phyloP scores from a whole-genome alignment of 1,140 invertebrate genomes.

The Dreissena polymorpha region DNA sequence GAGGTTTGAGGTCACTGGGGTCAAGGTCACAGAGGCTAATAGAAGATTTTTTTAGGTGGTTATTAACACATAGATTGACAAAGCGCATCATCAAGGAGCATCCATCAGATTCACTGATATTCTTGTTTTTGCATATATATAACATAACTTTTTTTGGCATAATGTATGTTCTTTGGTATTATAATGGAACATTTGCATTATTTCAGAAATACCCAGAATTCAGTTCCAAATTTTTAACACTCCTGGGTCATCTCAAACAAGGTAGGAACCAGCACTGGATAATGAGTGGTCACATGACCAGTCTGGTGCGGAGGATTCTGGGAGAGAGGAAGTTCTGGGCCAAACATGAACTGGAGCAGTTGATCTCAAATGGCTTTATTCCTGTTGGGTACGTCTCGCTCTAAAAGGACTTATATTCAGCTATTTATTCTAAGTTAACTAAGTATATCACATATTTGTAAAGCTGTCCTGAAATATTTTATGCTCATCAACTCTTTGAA shows the following conservation, averaged over 20 bases:
- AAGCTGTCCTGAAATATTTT: neutral
- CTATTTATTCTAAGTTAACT: neutral
- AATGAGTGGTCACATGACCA: slow-evolving; percentile 41
- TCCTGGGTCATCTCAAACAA: slow-evolving; percentile 16
- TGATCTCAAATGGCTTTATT: slow-evolving; percentile 42
- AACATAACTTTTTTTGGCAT: too few relatives aligned
- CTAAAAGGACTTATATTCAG: neutral
- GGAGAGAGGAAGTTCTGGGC: slow-evolving; percentile 46
- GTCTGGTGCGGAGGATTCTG: slow-evolving; percentile 36
- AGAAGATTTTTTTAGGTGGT: too few relatives aligned
- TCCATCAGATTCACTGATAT: too few relatives aligned
- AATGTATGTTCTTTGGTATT: too few relatives aligned
- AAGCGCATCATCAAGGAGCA: too few relatives aligned
- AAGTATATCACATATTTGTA: neutral
- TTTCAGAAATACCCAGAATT: slow-evolving; percentile 31
- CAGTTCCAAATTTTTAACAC: slow-evolving; percentile 9
- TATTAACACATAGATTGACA: too few relatives aligned
- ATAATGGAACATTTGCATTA: neutral
- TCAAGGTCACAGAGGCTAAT: too few relatives aligned
- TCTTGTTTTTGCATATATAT: too few relatives aligned
- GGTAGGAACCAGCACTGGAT: slow-evolving; percentile 40
- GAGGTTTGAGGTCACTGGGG: too few relatives aligned
- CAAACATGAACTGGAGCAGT: slow-evolving; percentile 23
- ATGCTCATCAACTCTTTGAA: neutral
- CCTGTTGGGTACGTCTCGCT: slow-evolving; percentile 30